Base-by-base conservation (phyloP, 2,797 vertebrate genomes). In the Varecia variegata region DNA sequence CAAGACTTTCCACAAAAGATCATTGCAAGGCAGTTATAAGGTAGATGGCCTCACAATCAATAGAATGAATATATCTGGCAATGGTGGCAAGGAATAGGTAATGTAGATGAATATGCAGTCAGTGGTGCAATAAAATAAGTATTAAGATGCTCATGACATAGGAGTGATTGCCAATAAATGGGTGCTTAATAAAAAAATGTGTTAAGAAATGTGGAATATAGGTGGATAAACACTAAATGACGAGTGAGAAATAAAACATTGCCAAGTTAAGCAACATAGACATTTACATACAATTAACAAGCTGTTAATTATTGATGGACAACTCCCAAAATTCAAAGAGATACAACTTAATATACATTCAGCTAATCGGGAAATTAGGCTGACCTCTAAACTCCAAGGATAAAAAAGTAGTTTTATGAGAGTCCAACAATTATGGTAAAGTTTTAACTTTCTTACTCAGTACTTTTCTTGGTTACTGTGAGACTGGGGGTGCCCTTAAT, bases 181-280 rank as follows among this genome's bases (percentile, higher is more conserved):
- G 14, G 30, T 27, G 54, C 7, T 73, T 97, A 73, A 50, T 73
- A 79, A 77, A 77, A 52, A 81, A 91, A 94, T 76, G 15, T 95
- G 81, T 95, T 80, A 96, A 97, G 81, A 92, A 95, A 83, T 17
- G 83, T 68, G 85, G 67, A 97, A 95, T 96, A 20, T 90, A 86
- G 95, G 86, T 40, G 52, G 6, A 27, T 40, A 97, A 94, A 97
- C 89, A 67, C 68, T 97, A 82, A 76, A 91, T 70, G 96, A 98
- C 97, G 95, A 96, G 80, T 90, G 58, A 97, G 86, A 96, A 96
- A 97, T 98, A 97, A 97, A 98, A 97, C 45, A 95, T 96, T 77
- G 4, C 71, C 97, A 92, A 88, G 93, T 86, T 96, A 98, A 98
- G 94, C 56, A 96, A 60, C 76, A 81, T 32, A 85, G 92, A 96